A percentile compares a stretch with the other conserved stretches of the same genome.
These are phyloP conservation scores for Drosophila falleni DNA, from an alignment of 2,888 invertebrate genomes.

Conservation along the genomic window DNA sequence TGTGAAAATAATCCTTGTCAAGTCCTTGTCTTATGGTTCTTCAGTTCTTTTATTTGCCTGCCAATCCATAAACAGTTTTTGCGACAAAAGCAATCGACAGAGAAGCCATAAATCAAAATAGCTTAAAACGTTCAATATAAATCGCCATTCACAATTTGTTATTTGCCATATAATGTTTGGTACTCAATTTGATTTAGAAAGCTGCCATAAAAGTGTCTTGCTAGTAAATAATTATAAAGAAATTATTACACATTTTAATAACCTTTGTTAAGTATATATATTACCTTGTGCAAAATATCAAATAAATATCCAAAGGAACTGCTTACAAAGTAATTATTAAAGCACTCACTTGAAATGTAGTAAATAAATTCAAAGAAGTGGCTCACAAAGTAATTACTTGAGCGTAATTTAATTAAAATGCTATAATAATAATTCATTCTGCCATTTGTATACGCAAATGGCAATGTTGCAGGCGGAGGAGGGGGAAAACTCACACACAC, in stretches of 20 bases:
- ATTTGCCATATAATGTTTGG: not conserved
- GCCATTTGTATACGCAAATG: constrained; percentile 4
- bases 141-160: constrained; percentile 25
- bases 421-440: constrained; percentile 35
- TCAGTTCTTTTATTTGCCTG: constrained; percentile 25
- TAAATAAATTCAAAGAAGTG: constrained; percentile 25
- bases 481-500: not conserved
- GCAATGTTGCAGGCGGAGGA: not conserved
- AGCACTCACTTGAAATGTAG: not conserved
- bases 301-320: not conserved
- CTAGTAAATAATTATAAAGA: constrained; percentile 5
- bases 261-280: not conserved
- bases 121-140: constrained; percentile 59
- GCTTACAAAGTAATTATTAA: not conserved
- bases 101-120: constrained; percentile 68
- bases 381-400: constrained; percentile 32
- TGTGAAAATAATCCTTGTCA: constrained; percentile 15
- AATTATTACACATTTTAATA: not conserved
- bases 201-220: constrained; percentile 27
- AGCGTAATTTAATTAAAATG: constrained; percentile 49
- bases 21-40: constrained; percentile 16
- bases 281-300: not conserved
- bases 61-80: constrained; percentile 49
- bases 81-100: constrained; percentile 35
- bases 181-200: constrained; percentile 10